Percentiles rank a stretch among this genome's conserved stretches.
These are phyloP conservation scores for Anarhynchus alexandrinus DNA, from an alignment of 2,113 vertebrate species.

Conservation along the genomic window DNA sequence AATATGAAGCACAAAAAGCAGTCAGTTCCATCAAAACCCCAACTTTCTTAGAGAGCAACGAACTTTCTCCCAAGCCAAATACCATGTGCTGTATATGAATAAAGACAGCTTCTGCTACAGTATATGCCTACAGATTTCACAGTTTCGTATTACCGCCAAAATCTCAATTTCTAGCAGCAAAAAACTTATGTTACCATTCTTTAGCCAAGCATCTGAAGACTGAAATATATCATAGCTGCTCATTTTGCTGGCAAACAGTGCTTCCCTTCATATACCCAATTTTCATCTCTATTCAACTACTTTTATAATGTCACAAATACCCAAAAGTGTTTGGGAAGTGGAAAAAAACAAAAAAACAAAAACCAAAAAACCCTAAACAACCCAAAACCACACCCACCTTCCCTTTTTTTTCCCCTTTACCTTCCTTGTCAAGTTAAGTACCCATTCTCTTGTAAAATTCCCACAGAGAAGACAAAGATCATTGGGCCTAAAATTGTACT, in stretches of 20 bases:
- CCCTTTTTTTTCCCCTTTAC: neutral
- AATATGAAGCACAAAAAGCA: neutral
- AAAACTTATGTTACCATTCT: constrained; percentile 36
- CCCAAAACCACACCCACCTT: neutral
- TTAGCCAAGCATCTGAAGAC: constrained; percentile 42
- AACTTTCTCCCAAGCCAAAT: constrained; percentile 34
- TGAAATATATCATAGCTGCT: constrained; percentile 33
- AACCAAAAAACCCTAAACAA: neutral
- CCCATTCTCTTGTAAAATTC: neutral
- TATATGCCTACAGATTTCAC: constrained; percentile 60
- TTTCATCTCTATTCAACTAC: neutral
- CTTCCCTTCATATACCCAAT: neutral
- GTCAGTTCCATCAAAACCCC: neutral
- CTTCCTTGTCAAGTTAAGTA: neutral
- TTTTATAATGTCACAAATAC: neutral
- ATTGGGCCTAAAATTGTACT: neutral
- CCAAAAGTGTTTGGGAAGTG: neutral
- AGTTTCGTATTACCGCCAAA: constrained; percentile 42
- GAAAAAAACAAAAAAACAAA: neutral
- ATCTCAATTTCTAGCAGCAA: constrained; percentile 41
- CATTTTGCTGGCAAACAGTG: constrained; percentile 36
- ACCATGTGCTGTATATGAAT: constrained; percentile 49
- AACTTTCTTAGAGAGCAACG: neutral
- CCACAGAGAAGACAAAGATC: neutral
- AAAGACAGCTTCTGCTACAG: constrained; percentile 47